These are phyloP conservation scores for Cryptoblepharus egeriae DNA, from an alignment of 2,797 vertebrate species.

Conservation along the genomic window DNA sequence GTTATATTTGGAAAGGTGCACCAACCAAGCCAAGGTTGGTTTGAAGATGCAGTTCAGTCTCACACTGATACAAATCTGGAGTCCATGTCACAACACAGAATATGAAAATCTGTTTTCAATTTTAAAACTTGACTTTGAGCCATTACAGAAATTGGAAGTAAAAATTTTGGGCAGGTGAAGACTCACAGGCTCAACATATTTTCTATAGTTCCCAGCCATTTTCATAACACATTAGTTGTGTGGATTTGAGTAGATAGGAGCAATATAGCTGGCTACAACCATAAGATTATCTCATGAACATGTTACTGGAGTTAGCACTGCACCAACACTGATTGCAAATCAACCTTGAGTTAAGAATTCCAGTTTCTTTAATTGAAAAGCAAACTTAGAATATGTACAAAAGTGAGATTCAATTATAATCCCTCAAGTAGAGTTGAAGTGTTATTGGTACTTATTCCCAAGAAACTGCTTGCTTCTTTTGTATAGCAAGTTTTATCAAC, in stretches of 20 bases:
- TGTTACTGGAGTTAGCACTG: not conserved
- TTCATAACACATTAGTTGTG: no score
- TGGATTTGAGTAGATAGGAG: not conserved
- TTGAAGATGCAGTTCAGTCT: not conserved
- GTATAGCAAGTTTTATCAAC: not conserved
- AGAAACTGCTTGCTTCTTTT: not conserved
- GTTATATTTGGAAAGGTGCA: not conserved
- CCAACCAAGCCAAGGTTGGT: not conserved
- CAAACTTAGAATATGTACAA: not conserved
- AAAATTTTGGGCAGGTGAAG: not conserved
- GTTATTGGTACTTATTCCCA: not conserved
- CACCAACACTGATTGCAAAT: not conserved
- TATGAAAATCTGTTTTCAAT: no score
- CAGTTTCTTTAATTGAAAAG: not conserved
- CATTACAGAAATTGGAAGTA: not conserved
- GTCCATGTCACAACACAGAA: no score
- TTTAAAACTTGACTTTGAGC: not conserved
- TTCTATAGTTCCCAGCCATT: no score
- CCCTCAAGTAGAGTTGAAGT: not conserved
- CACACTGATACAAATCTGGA: no score
- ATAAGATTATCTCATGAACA: no score
- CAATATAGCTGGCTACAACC: not conserved
- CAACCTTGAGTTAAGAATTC: not conserved
- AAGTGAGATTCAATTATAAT: not conserved
- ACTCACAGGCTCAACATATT: not conserved